Conservation (phyloP, 1,140 invertebrate genomes). For the Heliothis virescens region DNA sequence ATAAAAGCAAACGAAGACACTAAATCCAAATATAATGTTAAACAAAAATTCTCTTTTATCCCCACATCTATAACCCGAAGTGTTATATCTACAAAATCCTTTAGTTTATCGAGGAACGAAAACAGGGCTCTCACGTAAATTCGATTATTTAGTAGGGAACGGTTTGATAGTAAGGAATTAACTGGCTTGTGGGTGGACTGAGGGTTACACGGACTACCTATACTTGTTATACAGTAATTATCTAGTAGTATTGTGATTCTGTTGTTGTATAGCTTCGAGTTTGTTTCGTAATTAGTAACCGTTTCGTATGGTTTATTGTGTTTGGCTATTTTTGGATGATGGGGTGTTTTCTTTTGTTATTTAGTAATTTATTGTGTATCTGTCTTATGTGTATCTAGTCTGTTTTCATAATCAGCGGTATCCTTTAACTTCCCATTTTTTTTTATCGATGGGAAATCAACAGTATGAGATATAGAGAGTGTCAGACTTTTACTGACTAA, state of each 20-base stretch:
- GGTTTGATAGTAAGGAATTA: slow-evolving; percentile 39
- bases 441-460: too few relatives aligned
- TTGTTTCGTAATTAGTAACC: not conserved
- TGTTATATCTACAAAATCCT: slow-evolving; percentile 33
- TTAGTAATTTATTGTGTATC: too few relatives aligned
- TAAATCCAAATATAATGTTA: slow-evolving; percentile 27
- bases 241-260: not conserved
- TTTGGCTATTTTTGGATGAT: not conserved
- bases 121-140: slow-evolving; percentile 30
- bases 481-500: too few relatives aligned
- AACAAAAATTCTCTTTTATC: slow-evolving; percentile 11
- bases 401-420: too few relatives aligned
- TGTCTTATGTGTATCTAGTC: too few relatives aligned
- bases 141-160: slow-evolving; percentile 32
- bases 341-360: too few relatives aligned
- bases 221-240: slow-evolving; percentile 13
- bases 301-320: not conserved
- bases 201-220: not conserved
- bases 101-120: slow-evolving; percentile 26
- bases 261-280: too few relatives aligned
- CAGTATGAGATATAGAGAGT: too few relatives aligned
- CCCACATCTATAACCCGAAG: not conserved
- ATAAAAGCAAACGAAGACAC: not conserved
- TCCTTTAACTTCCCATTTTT: too few relatives aligned
- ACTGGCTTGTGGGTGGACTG: not conserved